phyloP scores from a whole-genome alignment of 2,797 vertebrate species.

The Chelidonichthys spinosus region DNA sequence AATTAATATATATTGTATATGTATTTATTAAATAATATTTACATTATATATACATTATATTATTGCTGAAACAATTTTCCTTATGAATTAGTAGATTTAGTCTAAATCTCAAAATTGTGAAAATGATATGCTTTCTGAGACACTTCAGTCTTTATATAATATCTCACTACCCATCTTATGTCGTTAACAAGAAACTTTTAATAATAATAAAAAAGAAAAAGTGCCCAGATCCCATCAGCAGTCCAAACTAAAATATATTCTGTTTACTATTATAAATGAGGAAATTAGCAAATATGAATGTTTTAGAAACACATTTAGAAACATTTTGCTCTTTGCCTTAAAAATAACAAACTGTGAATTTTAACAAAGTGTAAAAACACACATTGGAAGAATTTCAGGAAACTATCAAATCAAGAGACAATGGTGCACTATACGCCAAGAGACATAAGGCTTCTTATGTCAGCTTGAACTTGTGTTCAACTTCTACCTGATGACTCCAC shows the following conservation, averaged over 20 bases:
- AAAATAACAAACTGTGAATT: neutral
- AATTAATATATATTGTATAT: neutral
- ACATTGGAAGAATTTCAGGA: neutral
- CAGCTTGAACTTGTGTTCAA: neutral
- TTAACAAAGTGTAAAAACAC: neutral
- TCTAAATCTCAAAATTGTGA: too few relatives aligned
- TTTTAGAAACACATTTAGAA: neutral
- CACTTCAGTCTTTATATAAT: neutral
- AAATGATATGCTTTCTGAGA: neutral
- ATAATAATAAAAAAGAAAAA: neutral
- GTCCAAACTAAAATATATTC: neutral
- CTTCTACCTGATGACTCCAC: conserved; percentile 8
- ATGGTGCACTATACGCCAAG: neutral
- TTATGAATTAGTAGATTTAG: neutral
- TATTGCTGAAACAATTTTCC: neutral
- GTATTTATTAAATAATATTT: too few relatives aligned
- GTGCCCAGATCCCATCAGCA: neutral
- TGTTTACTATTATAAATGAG: neutral
- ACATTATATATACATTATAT: neutral
- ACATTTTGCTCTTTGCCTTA: neutral
- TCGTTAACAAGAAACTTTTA: neutral
- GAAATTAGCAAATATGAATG: neutral
- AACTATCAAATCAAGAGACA: neutral
- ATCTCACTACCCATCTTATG: neutral
- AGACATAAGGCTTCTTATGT: conserved; percentile 6